Conservation (phyloP, 1,140 invertebrate genomes). For the Bombus haemorrhoidalis region DNA sequence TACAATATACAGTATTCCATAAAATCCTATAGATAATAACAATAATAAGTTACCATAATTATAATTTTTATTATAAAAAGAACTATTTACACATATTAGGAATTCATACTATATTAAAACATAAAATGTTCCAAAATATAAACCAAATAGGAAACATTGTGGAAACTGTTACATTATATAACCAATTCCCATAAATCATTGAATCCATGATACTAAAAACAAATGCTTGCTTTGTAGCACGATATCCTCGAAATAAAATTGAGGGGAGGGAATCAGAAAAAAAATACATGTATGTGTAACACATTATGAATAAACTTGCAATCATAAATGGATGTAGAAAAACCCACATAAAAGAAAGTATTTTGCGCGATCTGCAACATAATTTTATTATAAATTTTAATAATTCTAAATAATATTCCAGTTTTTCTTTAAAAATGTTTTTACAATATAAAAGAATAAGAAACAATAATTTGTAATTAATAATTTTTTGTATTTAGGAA, state of each 20-base stretch:
- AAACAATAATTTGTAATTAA: not conserved
- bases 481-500: not conserved
- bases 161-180: slow-evolving; percentile 84
- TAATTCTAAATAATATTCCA: not conserved
- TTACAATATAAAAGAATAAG: not conserved
- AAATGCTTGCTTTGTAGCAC: slow-evolving; percentile 89
- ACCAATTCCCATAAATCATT: slow-evolving; percentile 89
- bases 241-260: slow-evolving; percentile 82
- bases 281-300: slow-evolving; percentile 86
- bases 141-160: slow-evolving; percentile 86
- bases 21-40: not conserved
- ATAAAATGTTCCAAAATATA: slow-evolving; percentile 83
- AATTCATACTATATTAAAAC: slow-evolving; percentile 18
- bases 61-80: not conserved
- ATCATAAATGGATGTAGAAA: slow-evolving; percentile 88
- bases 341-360: slow-evolving; percentile 83
- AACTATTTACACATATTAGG: slow-evolving; percentile 33
- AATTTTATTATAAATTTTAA: slow-evolving; percentile 2
- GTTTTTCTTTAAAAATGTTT: not conserved
- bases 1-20: no score
- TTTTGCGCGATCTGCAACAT: slow-evolving; percentile 75
- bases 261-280: slow-evolving; percentile 83
- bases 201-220: slow-evolving; percentile 92
- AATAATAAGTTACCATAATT: not conserved
- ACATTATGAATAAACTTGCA: slow-evolving; percentile 84